Evolutionary conservation across 1,140 invertebrate species (phyloP).

Genomic region (Hesperophylax magnus): DNA sequence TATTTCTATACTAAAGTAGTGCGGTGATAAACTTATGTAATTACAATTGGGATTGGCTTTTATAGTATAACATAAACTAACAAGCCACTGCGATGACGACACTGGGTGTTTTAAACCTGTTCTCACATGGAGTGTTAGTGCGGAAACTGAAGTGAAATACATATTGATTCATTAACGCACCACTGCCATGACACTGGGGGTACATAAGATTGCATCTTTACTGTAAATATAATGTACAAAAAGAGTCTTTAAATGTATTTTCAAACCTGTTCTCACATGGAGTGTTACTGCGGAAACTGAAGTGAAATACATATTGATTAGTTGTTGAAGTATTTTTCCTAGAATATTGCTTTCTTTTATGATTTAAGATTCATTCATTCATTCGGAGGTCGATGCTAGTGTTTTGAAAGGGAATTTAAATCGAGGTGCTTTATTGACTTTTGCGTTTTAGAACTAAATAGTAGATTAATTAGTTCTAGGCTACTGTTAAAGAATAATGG

Average conservation of each 20-base stretch:
- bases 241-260: not conserved
- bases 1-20: too few species aligned
- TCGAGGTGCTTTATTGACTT: conserved; percentile 20
- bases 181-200: too few species aligned
- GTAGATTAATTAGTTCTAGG: conserved; percentile 4
- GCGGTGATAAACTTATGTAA: too few species aligned
- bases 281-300: not conserved
- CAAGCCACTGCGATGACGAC: too few species aligned
- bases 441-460: conserved; percentile 9
- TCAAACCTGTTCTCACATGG: not conserved
- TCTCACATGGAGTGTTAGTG: too few species aligned
- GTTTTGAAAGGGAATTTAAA: conserved; percentile 13
- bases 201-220: not conserved
- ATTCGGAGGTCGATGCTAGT: not conserved
- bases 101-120: too few species aligned
- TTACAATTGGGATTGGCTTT: too few species aligned
- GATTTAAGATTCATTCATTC: conserved; percentile 1
- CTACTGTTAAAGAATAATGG: not conserved
- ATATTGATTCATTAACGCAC: too few species aligned
- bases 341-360: conserved; percentile 19
- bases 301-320: not conserved
- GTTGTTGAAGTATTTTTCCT: conserved; percentile 1
- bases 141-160: too few species aligned
- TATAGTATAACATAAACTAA: too few species aligned
- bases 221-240: not conserved